Percentiles rank a stretch among this genome's conserved stretches.
These are phyloP conservation scores for Poeciliopsis turneri DNA, from an alignment of 2,797 vertebrate genomes.

Conservation along the genomic window DNA sequence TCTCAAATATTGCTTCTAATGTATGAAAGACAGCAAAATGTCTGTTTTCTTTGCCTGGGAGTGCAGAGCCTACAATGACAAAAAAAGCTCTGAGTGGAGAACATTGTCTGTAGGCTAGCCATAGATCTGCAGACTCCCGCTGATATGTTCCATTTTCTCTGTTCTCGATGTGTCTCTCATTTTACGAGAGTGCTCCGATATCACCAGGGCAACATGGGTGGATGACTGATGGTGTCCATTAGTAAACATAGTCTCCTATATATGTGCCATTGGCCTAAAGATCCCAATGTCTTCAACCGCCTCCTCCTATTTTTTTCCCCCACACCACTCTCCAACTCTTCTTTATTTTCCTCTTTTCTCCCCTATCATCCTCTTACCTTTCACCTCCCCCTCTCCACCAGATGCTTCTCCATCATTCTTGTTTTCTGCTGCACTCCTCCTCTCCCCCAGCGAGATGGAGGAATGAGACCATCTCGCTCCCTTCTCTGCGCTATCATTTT, in stretches of 20 bases:
- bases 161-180: conserved; percentile 67
- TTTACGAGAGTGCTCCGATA: conserved; percentile 67
- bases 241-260: conserved; percentile 77
- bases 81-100: conserved; percentile 57
- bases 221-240: conserved; percentile 80
- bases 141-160: conserved; percentile 72
- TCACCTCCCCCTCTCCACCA: conserved; percentile 22
- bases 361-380: conserved; percentile 53
- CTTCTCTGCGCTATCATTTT: conserved; percentile 45
- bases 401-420: conserved; percentile 34
- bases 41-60: conserved; percentile 54
- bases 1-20: conserved; percentile 38
- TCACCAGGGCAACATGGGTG: conserved; percentile 72
- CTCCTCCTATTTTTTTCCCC: conserved; percentile 12
- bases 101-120: conserved; percentile 52
- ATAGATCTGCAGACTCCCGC: conserved; percentile 69
- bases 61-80: conserved; percentile 44
- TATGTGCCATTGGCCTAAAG: conserved; percentile 75
- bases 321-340: conserved; percentile 29
- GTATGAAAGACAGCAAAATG: conserved; percentile 46
- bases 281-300: conserved; percentile 64
- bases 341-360: conserved; percentile 50
- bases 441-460: conserved; percentile 31
- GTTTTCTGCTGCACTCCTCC: conserved; percentile 22
- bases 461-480: conserved; percentile 68